Evolutionary conservation across 2,113 vertebrate species (phyloP).

Genomic region (Aix galericulata): DNA sequence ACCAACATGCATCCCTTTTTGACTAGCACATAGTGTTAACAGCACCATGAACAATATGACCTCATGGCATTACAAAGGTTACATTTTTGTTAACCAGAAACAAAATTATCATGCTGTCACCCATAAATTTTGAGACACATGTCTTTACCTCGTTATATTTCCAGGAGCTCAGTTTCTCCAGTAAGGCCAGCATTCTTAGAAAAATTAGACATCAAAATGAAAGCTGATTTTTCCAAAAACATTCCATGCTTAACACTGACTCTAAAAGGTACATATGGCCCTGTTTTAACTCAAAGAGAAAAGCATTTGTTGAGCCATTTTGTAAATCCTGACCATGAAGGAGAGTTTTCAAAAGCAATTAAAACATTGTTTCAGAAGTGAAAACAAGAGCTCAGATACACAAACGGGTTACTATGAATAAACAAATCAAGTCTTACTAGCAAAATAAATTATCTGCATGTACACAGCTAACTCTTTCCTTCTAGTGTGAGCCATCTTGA

Average conservation of each 20-base stretch:
- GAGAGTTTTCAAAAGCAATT: not conserved
- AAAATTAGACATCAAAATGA: not conserved
- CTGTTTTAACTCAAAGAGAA: not conserved
- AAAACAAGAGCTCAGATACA: not conserved
- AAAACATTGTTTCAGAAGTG: not conserved
- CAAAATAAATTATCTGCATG: not conserved
- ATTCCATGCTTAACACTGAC: not conserved
- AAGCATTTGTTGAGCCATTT: not conserved
- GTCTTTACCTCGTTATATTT: not conserved
- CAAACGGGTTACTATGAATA: not conserved
- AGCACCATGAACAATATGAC: not conserved
- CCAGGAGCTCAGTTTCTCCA: not conserved
- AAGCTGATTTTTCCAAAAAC: not conserved
- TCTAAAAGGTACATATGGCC: not conserved
- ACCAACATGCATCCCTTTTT: not conserved
- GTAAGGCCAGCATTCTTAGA: not conserved
- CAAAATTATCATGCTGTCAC: not conserved
- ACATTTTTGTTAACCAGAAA: not conserved
- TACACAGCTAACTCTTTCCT: not conserved
- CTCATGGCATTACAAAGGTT: not conserved
- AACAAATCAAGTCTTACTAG: not conserved
- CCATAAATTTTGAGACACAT: not conserved
- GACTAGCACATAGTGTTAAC: not conserved
- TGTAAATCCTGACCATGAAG: not conserved
- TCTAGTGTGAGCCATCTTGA: not conserved